These are phyloP conservation scores for Muschampia plurimacula DNA, from an alignment of 2,888 invertebrate species.

Conservation along the genomic window DNA sequence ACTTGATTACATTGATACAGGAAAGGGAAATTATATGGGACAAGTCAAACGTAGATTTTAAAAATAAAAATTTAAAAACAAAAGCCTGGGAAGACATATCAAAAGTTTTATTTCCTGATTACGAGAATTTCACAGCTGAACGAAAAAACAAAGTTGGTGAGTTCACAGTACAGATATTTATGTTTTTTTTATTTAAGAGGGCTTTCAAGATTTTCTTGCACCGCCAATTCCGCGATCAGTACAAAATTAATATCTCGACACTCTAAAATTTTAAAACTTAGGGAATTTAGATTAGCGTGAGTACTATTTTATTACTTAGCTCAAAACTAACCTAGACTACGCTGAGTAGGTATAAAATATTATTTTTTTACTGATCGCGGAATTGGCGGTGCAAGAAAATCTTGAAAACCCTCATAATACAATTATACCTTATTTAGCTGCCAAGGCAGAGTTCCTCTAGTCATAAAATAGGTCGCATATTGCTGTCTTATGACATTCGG, in stretches of 20 bases:
- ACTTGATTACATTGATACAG: conserved; percentile 7
- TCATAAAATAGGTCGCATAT: conserved; percentile 45
- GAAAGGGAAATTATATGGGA: conserved; percentile 6
- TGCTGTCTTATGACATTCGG: conserved; percentile 46
- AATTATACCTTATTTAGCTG: conserved; percentile 46
- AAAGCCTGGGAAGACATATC: conserved; percentile 34
- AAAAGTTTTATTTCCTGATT: conserved; percentile 43
- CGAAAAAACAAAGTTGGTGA: conserved; percentile 45
- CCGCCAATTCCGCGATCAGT: conserved; percentile 29
- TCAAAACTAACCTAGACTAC: conserved; percentile 20
- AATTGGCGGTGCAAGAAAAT: conserved; percentile 10
- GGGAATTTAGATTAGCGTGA: conserved; percentile 44
- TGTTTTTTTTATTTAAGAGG: conserved; percentile 25
- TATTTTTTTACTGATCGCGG: conserved; percentile 13
- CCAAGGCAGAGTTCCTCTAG: conserved; percentile 46
- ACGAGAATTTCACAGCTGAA: conserved; percentile 43
- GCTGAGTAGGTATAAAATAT: conserved; percentile 19
- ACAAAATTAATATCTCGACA: conserved; percentile 44
- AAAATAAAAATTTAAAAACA: conserved; percentile 10
- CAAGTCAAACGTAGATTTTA: conserved; percentile 8
- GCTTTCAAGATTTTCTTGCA: background rate
- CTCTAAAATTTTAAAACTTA: conserved; percentile 43
- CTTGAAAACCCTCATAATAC: conserved; percentile 29
- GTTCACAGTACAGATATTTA: conserved; percentile 38
- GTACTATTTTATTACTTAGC: conserved; percentile 35